Conservation (phyloP, 2,113 vertebrate genomes). For the Anarrhichthys ocellatus region DNA sequence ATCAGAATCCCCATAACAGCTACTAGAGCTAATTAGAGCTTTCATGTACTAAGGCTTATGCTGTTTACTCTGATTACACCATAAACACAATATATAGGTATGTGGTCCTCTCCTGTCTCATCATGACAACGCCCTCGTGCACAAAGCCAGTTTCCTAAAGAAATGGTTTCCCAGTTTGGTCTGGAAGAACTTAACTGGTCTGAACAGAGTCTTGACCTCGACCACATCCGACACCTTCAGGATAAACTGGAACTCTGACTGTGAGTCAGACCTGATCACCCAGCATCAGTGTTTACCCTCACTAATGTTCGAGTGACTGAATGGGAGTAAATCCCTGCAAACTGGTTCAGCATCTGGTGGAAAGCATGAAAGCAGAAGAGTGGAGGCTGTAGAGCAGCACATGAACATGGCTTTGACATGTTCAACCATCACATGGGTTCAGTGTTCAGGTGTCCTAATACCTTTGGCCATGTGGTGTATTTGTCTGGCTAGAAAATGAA, state of each 20-base stretch:
- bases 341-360: neutral
- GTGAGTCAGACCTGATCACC: neutral
- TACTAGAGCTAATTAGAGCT: neutral
- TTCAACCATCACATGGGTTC: too few species aligned
- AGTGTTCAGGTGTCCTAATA: too few species aligned
- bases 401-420: neutral
- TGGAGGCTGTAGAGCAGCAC: too few species aligned
- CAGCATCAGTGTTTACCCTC: neutral
- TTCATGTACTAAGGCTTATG: neutral
- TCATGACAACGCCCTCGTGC: neutral
- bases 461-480: neutral
- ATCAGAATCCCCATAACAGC: neutral
- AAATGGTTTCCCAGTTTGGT: neutral
- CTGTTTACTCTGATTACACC: too few species aligned
- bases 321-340: neutral
- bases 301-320: neutral
- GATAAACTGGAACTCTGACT: neutral
- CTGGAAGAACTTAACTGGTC: neutral
- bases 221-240: neutral
- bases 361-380: too few species aligned
- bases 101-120: neutral
- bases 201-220: neutral
- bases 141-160: neutral
- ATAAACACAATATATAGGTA: neutral
- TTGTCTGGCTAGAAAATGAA: neutral